Percentiles rank a stretch among this genome's conserved stretches.
Evolutionary conservation across 2,888 invertebrate genomes (phyloP).

Genomic region (Unio delphinus): DNA sequence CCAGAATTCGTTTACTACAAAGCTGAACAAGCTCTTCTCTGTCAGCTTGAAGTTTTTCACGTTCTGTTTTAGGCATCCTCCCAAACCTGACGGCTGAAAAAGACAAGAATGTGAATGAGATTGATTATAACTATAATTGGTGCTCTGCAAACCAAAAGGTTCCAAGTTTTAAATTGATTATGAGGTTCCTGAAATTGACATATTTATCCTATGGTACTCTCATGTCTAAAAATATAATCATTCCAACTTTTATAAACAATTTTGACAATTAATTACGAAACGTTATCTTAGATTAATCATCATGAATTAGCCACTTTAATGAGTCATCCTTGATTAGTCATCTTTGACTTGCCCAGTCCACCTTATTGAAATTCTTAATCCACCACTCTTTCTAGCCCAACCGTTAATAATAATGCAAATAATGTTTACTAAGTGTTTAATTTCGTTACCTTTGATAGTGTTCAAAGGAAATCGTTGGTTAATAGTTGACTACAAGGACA

Average conservation of each 20-base stretch:
- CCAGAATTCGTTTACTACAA: slow-evolving; percentile 49
- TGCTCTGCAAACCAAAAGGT: not conserved
- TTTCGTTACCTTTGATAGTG: not conserved
- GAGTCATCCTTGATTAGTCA: too few species aligned
- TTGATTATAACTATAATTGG: not conserved
- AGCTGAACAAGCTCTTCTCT: slow-evolving; percentile 54
- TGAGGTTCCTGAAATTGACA: not conserved
- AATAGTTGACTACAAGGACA: too few species aligned
- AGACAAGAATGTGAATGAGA: not conserved
- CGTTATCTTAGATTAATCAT: too few species aligned
- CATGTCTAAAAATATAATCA: too few species aligned
- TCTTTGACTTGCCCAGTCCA: too few species aligned
- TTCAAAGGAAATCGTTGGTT: too few species aligned
- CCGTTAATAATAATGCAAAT: not conserved
- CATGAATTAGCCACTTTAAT: too few species aligned
- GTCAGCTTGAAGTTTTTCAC: slow-evolving; percentile 63
- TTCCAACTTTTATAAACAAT: too few species aligned
- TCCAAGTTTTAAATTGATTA: not conserved
- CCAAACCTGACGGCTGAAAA: slow-evolving; percentile 63
- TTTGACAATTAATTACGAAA: too few species aligned
- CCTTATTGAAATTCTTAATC: too few species aligned
- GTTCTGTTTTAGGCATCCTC: slow-evolving; percentile 62
- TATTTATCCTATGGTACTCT: too few species aligned
- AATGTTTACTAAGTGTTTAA: not conserved
- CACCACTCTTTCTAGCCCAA: too few species aligned